phyloP scores from a whole-genome alignment of 1,140 invertebrate species.

The Akabosia matsudoensis region DNA sequence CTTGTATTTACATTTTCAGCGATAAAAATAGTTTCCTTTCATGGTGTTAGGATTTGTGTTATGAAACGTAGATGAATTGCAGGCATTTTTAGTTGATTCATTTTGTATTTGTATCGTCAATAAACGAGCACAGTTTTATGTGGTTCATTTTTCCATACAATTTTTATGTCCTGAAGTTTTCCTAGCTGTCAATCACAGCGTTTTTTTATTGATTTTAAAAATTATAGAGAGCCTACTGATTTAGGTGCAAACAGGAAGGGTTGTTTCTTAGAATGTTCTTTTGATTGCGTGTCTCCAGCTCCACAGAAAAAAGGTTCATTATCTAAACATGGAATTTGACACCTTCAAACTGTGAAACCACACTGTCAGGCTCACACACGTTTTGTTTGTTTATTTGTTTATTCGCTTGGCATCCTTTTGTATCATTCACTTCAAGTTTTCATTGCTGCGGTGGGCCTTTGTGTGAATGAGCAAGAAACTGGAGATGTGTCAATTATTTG shows the following conservation, averaged over 20 bases:
- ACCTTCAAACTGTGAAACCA: background rate
- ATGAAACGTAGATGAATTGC: too few species aligned
- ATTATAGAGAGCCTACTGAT: background rate
- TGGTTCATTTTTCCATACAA: background rate
- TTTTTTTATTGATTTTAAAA: constrained; percentile 12
- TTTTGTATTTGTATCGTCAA: background rate
- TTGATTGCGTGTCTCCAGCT: background rate
- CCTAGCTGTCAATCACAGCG: constrained; percentile 8
- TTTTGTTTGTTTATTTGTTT: constrained; percentile 19
- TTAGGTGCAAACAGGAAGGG: background rate
- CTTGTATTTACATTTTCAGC: too few species aligned
- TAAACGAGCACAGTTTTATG: background rate
- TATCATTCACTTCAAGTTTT: background rate
- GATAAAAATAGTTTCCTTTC: too few species aligned
- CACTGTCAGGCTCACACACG: background rate
- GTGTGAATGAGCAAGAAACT: constrained; percentile 8
- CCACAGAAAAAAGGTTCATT: constrained; percentile 2
- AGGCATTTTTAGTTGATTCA: too few species aligned
- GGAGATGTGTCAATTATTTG: constrained; percentile 19
- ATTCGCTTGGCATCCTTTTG: background rate
- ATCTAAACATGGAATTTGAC: constrained; percentile 18
- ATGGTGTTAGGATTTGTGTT: too few species aligned
- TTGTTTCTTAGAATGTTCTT: background rate
- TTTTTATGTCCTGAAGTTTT: background rate
- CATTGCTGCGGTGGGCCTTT: background rate